Conservation (phyloP, 2,113 vertebrate species). For the Sula dactylatra region DNA sequence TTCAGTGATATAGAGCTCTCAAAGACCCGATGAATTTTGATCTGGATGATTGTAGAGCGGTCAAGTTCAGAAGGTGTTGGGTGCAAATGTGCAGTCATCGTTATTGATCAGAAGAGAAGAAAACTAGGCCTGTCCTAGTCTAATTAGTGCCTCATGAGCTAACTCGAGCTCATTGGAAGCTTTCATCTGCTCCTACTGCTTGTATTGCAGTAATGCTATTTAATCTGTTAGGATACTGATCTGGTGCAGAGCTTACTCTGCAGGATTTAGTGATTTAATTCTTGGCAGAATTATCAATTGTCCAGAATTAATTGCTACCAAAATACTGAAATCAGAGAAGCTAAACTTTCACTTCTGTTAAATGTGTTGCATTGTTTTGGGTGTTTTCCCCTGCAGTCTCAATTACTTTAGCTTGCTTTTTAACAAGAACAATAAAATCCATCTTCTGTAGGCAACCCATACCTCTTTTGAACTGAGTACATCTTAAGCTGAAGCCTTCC, state of each 20-base stretch:
- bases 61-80: neutral
- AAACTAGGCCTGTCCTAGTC: neutral
- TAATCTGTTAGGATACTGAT: neutral
- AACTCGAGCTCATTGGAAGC: neutral
- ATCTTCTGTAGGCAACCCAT: neutral
- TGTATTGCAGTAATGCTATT: conserved; percentile 31
- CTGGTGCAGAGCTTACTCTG: conserved; percentile 12
- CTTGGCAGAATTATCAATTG: conserved; percentile 36
- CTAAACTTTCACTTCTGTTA: neutral
- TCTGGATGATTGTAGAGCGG: neutral
- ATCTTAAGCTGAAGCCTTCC: neutral
- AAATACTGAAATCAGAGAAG: neutral
- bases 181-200: conserved; percentile 2
- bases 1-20: neutral
- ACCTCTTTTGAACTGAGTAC: neutral
- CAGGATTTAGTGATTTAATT: conserved; percentile 29
- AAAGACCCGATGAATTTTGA: neutral
- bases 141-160: neutral
- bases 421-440: neutral
- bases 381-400: neutral
- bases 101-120: neutral
- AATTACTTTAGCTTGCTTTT: neutral
- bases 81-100: fast-evolving
- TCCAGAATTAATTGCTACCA: conserved; percentile 38
- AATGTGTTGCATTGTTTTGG: neutral